Evolutionary conservation across 2,113 vertebrate genomes (phyloP).

Genomic region (Sturnira hondurensis): DNA sequence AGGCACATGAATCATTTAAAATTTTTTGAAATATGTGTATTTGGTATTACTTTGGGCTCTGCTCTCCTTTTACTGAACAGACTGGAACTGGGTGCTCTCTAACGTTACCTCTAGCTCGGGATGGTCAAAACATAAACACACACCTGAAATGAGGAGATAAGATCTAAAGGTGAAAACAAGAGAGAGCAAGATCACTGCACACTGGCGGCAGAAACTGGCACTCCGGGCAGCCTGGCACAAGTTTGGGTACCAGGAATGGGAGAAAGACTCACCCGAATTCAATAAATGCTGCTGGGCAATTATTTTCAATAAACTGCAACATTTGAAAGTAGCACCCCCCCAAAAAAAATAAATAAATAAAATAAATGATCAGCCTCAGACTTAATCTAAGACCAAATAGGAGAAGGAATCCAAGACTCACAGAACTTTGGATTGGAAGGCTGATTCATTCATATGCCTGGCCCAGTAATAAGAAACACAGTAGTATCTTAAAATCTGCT

Average conservation of each 20-base stretch:
- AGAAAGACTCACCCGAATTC: neutral
- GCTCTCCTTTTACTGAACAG: neutral
- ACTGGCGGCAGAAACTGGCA: neutral
- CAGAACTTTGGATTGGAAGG: conserved; percentile 34
- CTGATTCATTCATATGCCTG: neutral
- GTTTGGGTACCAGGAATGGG: neutral
- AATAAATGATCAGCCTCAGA: neutral
- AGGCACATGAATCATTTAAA: neutral
- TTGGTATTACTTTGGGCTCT: neutral
- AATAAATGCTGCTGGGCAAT: neutral
- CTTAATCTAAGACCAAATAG: conserved; percentile 7
- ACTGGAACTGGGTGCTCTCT: conserved; percentile 8
- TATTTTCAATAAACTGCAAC: neutral
- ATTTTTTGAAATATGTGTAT: neutral
- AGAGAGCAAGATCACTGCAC: neutral
- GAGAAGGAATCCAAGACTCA: conserved; percentile 38
- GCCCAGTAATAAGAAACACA: neutral
- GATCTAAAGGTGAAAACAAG: neutral
- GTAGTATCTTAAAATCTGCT: neutral
- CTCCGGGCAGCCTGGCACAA: neutral
- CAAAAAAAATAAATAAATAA: neutral
- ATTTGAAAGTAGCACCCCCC: neutral
- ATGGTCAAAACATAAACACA: neutral
- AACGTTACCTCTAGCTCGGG: neutral
- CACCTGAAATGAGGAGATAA: neutral